Conservation (phyloP, 2,113 vertebrate species). For the Glareola pratincola region DNA sequence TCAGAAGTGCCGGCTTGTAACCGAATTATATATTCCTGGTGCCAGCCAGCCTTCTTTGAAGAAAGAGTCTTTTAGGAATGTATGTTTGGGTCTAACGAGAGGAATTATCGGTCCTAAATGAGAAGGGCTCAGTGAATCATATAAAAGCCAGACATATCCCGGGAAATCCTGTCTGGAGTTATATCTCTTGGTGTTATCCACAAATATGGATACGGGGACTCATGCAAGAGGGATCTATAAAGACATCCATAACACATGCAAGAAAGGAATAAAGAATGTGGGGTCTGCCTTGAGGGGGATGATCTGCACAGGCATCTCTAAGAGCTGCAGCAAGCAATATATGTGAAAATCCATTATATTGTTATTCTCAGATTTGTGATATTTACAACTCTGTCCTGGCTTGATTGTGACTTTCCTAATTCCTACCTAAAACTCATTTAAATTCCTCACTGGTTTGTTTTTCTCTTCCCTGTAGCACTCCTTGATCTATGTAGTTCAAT, state of each 20-base stretch:
- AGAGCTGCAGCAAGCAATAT: neutral
- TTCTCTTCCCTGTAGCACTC: neutral
- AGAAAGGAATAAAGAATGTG: neutral
- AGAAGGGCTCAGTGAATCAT: neutral
- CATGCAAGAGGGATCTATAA: rapidly evolving
- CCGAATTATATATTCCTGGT: neutral
- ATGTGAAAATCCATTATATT: neutral
- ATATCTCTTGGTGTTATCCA: rapidly evolving
- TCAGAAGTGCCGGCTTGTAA: neutral
- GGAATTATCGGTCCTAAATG: neutral
- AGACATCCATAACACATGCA: rapidly evolving
- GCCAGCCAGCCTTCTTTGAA: neutral
- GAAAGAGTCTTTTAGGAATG: neutral
- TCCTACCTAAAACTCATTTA: neutral
- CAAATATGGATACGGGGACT: neutral
- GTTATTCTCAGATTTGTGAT: neutral
- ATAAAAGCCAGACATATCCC: neutral
- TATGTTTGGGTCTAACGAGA: neutral
- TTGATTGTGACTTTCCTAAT: neutral
- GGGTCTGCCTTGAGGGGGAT: neutral
- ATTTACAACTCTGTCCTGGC: neutral
- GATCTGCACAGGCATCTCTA: neutral
- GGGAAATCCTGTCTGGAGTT: neutral
- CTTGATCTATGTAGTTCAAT: conserved; percentile 63
- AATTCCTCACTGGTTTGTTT: neutral